Percentiles rank a stretch among this genome's conserved stretches.
Evolutionary conservation across 2,797 vertebrate species (phyloP).

Genomic region (Lacerta bilineata): DNA sequence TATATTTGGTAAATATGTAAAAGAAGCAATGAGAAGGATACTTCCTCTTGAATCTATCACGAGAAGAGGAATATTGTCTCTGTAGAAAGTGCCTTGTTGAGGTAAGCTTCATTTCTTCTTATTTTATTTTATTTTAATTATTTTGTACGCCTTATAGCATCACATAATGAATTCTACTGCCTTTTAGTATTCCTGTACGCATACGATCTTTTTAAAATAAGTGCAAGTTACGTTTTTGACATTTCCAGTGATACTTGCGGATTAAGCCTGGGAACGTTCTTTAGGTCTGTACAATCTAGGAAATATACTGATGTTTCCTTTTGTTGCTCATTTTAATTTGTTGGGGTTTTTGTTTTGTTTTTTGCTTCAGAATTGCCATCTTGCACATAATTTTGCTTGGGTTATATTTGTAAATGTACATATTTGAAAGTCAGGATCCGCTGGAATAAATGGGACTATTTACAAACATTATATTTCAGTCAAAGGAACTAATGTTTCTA

Average conservation of each 20-base stretch:
- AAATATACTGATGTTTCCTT: not conserved
- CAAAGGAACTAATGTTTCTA: not conserved
- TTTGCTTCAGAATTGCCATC: not conserved
- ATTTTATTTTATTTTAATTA: not conserved
- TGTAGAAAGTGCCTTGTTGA: not conserved
- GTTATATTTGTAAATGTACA: not conserved
- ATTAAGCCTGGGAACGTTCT: constrained; percentile 4
- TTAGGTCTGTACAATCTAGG: constrained; percentile 7
- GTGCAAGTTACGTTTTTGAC: constrained; percentile 40
- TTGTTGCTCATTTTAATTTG: not conserved
- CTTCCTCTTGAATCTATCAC: constrained; percentile 49
- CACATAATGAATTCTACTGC: not conserved
- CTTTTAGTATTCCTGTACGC: constrained; percentile 17
- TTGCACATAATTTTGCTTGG: not conserved
- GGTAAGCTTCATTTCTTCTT: constrained; percentile 56
- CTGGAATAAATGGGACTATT: not conserved
- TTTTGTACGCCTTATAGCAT: not conserved
- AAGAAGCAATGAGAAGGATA: not conserved
- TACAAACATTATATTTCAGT: not conserved
- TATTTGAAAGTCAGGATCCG: not conserved
- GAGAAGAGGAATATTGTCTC: constrained; percentile 32
- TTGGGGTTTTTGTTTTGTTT: not conserved
- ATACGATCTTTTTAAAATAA: constrained; percentile 13
- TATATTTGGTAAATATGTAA: constrained; percentile 28
- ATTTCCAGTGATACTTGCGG: constrained; percentile 20